phyloP scores from a whole-genome alignment of 2,888 invertebrate genomes.

The Drosophila prostipennis region DNA sequence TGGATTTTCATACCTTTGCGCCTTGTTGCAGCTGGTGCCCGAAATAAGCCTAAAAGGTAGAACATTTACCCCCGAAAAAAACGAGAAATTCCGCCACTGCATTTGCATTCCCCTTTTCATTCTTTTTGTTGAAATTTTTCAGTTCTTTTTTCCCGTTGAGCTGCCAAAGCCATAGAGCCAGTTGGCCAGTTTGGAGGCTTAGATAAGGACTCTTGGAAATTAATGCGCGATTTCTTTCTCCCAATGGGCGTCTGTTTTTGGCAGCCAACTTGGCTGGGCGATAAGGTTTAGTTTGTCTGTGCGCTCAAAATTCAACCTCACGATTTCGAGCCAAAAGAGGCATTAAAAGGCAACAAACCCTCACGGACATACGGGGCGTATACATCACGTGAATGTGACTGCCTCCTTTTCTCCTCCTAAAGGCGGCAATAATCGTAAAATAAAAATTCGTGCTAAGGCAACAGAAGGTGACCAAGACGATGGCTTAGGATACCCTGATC shows the following conservation, averaged over 20 bases:
- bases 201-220: slow-evolving; percentile 56
- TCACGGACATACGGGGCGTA: slow-evolving; percentile 29
- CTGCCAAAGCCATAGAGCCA: slow-evolving; percentile 23
- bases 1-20: slow-evolving; percentile 42
- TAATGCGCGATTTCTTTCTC: slow-evolving; percentile 33
- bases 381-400: slow-evolving; percentile 43
- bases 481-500: slow-evolving; percentile 12
- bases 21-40: slow-evolving; percentile 27
- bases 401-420: slow-evolving; percentile 5
- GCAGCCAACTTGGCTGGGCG: slow-evolving; percentile 28
- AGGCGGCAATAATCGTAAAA: slow-evolving; percentile 61
- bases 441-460: slow-evolving; percentile 29
- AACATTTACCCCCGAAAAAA: slow-evolving; percentile 35
- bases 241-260: slow-evolving; percentile 28
- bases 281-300: slow-evolving; percentile 30
- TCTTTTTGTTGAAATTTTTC: slow-evolving; percentile 2
- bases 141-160: slow-evolving; percentile 1
- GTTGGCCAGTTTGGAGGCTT: slow-evolving; percentile 52
- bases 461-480: slow-evolving; percentile 47
- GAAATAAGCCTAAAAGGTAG: slow-evolving; percentile 48
- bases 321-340: slow-evolving; percentile 53
- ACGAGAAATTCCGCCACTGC: slow-evolving; percentile 43
- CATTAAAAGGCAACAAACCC: slow-evolving; percentile 31
- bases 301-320: slow-evolving; percentile 62
- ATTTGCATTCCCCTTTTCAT: slow-evolving; percentile 54